Evolutionary conservation across 2,888 invertebrate species (phyloP).

Genomic region (Flabesymbios commensalis): DNA sequence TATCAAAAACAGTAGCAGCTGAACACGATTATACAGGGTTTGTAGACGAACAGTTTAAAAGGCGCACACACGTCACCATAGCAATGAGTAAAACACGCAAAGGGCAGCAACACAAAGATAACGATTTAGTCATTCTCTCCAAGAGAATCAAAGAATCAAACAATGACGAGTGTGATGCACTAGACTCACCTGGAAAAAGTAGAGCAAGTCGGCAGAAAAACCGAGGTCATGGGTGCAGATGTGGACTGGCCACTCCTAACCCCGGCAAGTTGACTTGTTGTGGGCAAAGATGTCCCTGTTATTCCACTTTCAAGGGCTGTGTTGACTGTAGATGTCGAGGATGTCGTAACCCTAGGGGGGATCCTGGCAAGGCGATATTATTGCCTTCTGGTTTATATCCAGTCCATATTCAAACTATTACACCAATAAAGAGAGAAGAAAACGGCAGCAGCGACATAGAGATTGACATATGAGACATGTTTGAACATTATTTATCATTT

Average conservation of each 20-base stretch:
- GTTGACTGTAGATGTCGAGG: constrained; percentile 89
- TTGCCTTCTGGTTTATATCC: not conserved
- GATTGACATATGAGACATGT: not conserved
- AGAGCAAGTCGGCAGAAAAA: no score
- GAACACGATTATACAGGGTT: no score
- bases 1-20: no score
- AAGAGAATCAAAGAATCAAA: not conserved
- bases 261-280: constrained; percentile 91
- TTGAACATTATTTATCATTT: no score
- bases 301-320: constrained; percentile 87
- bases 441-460: not conserved
- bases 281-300: constrained; percentile 92
- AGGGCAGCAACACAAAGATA: not conserved
- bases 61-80: no score
- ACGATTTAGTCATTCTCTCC: not conserved
- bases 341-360: constrained; percentile 77
- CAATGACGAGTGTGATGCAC: not conserved
- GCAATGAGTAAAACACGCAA: no score
- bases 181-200: not conserved
- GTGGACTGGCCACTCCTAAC: constrained; percentile 86
- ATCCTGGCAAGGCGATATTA: no score
- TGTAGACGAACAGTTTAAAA: no score
- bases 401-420: not conserved
- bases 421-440: not conserved
- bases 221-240: constrained; percentile 86